Percentiles rank a stretch among this genome's conserved stretches.
These are phyloP conservation scores for Cochlearius cochlearius DNA, from an alignment of 2,113 vertebrate species.

Conservation along the genomic window DNA sequence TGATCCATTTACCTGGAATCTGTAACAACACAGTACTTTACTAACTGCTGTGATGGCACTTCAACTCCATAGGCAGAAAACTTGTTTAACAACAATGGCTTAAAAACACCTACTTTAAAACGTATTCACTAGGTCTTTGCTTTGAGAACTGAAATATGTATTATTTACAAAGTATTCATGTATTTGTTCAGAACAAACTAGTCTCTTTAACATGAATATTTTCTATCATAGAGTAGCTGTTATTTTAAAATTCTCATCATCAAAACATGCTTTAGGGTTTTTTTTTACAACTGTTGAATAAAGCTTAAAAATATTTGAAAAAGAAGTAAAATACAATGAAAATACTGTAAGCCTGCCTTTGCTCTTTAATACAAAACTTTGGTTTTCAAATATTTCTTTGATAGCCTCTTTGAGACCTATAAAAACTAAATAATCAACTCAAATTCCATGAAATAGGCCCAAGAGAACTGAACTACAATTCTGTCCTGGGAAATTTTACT, in stretches of 20 bases:
- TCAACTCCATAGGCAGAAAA: neutral
- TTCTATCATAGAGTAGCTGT: neutral
- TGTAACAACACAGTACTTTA: neutral
- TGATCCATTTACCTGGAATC: neutral
- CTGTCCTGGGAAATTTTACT: neutral
- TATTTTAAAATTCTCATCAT: neutral
- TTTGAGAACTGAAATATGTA: neutral
- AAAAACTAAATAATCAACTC: neutral
- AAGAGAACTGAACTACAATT: neutral
- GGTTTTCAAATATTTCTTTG: neutral
- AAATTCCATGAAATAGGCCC: neutral
- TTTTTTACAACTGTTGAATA: neutral
- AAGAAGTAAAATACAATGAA: neutral
- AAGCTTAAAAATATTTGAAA: neutral
- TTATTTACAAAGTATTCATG: neutral
- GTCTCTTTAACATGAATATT: neutral
- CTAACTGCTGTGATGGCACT: neutral
- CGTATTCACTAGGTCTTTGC: neutral
- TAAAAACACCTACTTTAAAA: neutral
- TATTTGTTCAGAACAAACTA: neutral
- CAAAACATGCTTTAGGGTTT: neutral
- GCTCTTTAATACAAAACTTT: neutral
- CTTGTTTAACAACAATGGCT: neutral
- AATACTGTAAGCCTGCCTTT: neutral
- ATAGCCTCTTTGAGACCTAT: neutral